phyloP scores from a whole-genome alignment of 1,140 invertebrate genomes.

The Epicauta chinensis region DNA sequence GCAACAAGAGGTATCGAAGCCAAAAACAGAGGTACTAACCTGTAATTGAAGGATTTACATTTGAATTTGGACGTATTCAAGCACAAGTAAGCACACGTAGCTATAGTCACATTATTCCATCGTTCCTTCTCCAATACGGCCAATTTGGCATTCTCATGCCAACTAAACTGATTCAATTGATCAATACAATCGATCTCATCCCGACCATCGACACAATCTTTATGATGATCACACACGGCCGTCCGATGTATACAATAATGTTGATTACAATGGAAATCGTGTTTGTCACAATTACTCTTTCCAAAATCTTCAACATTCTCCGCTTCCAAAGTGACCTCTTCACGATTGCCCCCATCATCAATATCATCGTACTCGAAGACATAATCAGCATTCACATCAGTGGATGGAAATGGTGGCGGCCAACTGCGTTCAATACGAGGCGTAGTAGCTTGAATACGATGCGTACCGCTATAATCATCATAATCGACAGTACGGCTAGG shows the following conservation, averaged over 20 bases:
- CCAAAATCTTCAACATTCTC: conserved; percentile 14
- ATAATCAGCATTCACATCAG: conserved; percentile 49
- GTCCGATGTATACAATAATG: conserved; percentile 57
- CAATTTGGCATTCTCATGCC: conserved; percentile 42
- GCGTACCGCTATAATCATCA: conserved; percentile 17
- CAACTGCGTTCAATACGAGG: conserved; percentile 17
- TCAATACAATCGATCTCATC: conserved; percentile 51
- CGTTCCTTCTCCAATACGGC: conserved; percentile 49
- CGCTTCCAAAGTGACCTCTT: conserved; percentile 15
- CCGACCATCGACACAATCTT: conserved; percentile 56
- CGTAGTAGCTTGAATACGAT: background rate
- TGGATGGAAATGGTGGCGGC: conserved; percentile 35
- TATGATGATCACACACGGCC: conserved; percentile 60
- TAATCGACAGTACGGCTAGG: conserved; percentile 16
- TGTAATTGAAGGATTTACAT: conserved; percentile 58
- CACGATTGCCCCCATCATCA: background rate
- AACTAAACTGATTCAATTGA: conserved; percentile 31
- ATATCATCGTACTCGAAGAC: conserved; percentile 33
- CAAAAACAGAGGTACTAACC: conserved; percentile 43
- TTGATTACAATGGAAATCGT: conserved; percentile 31
- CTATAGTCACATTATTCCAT: conserved; percentile 50
- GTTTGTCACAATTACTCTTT: conserved; percentile 16
- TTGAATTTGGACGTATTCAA: conserved; percentile 50
- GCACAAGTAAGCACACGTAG: conserved; percentile 55
- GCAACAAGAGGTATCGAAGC: too few species aligned